Base-by-base conservation (phyloP, 2,888 invertebrate species). In the Selenia dentaria region DNA sequence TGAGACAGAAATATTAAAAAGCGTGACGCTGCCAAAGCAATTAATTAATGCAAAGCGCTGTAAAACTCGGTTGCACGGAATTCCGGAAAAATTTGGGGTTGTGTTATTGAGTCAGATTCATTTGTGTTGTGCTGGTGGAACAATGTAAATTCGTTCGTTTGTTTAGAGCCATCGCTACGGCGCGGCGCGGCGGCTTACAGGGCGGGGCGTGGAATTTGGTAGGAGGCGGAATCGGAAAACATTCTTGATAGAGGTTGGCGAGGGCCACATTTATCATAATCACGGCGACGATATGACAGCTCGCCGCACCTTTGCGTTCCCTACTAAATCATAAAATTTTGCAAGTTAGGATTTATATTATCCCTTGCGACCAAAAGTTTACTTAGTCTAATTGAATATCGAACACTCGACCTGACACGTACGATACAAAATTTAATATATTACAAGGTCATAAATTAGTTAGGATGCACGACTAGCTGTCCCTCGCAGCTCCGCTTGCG, bases 231-330 rank as follows among this genome's bases (percentile, higher is more conserved):
- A 67, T 76, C 68, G 66, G 70, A 70, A 78, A 81, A 79, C 76
- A 79, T 80, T 74, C 76, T 79, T 79, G 79, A 80, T 79, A 71
- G 75, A 74, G 73, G 79, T 70, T 65, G 63, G 68, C 67, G 59
- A 63, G 59, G 62, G 66, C 60, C 59, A 76, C 84, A 85, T 87
- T 86, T 83, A 83, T 88, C 87, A 86, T 85, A 82, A 86, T 86
- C 78, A 83, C 70, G 78, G 70, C 74, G 78, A 66, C 78, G 68
- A 64, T 65, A 68, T 70, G 78, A 74, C 75, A 74, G 74, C 64
- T 58, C 65, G 76, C 74, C 83, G 72, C 82, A 73, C 83, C 84
- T 80, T 70, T 47, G 57, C 62, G 59, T 55, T 59, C 62, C 63
- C 63, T 64, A 63, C 67, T 74, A 71, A 74, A 78, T 74, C 70